phyloP scores from a whole-genome alignment of 23 tunicate species.

The Styela plicata region DNA sequence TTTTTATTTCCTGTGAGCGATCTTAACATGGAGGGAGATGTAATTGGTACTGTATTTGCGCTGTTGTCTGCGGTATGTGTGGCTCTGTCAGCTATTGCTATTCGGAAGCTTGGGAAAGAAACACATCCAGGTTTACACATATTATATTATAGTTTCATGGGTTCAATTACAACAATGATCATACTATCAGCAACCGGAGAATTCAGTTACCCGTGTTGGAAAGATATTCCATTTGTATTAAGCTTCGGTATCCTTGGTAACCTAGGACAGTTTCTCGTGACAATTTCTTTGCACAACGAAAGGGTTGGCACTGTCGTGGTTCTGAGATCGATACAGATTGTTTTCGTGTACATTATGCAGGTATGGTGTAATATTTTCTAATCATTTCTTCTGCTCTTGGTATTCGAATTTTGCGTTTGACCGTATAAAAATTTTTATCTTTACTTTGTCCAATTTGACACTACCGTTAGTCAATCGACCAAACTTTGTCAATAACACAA shows the following conservation, averaged over 20 bases:
- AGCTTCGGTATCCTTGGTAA: slow-evolving; percentile 49
- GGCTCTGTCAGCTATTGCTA: slow-evolving; percentile 19
- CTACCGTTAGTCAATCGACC: no score
- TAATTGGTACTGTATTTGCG: slow-evolving; percentile 36
- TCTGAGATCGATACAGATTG: slow-evolving; percentile 50
- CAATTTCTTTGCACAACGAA: slow-evolving; percentile 50
- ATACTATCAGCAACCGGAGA: slow-evolving; percentile 14
- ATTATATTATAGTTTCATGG: slow-evolving; percentile 49
- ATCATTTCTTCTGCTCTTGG: no score
- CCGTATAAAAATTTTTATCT: no score
- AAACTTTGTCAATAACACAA: no score
- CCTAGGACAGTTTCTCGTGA: slow-evolving; percentile 49
- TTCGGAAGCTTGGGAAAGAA: slow-evolving; percentile 40
- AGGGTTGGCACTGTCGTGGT: slow-evolving; percentile 55
- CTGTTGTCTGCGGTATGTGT: slow-evolving; percentile 28
- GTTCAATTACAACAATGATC: slow-evolving; percentile 13
- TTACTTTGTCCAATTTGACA: no score
- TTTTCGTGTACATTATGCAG: slow-evolving; percentile 65
- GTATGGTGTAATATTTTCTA: slow-evolving; percentile 25
- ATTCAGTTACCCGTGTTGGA: slow-evolving; percentile 42
- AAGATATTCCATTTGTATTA: slow-evolving; percentile 34
- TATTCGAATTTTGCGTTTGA: no score
- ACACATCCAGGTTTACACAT: slow-evolving; percentile 49
- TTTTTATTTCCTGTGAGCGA: slow-evolving; percentile 40
- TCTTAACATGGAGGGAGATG: neutral